Conservation (phyloP, 2,113 vertebrate genomes). For the Cavia porcellus region DNA sequence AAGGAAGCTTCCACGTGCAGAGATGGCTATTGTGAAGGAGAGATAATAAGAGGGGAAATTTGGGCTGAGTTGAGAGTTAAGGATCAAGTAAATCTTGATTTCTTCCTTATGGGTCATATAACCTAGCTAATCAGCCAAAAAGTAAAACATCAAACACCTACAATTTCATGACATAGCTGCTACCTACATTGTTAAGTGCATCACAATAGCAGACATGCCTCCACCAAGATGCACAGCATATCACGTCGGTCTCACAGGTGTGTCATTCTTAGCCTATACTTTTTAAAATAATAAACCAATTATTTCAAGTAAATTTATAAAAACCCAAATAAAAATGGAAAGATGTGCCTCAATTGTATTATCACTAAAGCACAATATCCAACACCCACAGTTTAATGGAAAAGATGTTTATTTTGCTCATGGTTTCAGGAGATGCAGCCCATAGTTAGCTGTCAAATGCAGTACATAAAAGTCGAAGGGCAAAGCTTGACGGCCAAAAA, state of each 20-base stretch:
- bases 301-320: background rate
- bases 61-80: background rate
- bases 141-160: background rate
- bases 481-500: background rate
- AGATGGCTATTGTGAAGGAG: background rate
- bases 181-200: fast-evolving
- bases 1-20: too few species aligned
- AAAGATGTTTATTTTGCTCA: background rate
- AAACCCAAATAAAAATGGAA: background rate
- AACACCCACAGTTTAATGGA: background rate
- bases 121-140: background rate
- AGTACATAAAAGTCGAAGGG: background rate
- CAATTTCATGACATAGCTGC: background rate
- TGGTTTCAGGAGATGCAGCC: background rate
- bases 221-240: background rate
- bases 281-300: background rate
- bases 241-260: fast-evolving
- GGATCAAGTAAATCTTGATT: background rate
- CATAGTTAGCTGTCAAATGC: background rate
- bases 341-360: background rate
- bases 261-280: background rate
- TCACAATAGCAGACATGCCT: fast-evolving
- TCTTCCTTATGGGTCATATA: background rate
- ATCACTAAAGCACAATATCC: background rate
- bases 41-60: background rate